Evolutionary conservation across 1,140 invertebrate species (phyloP).

Genomic region (Ips nitidus): DNA sequence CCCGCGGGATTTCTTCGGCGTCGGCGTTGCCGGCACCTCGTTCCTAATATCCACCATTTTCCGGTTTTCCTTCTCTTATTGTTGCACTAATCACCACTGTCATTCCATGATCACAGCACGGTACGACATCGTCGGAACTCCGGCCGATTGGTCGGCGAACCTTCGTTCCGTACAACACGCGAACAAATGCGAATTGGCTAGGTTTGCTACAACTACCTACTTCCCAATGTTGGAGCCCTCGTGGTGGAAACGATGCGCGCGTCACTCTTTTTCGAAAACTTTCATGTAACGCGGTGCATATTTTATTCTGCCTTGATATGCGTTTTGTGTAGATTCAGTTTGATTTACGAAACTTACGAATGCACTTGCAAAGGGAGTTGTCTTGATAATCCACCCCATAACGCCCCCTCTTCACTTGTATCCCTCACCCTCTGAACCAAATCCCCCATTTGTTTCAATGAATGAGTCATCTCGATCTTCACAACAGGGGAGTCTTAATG

Average conservation of each 20-base stretch:
- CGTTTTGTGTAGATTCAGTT: too few species aligned
- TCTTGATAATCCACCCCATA: too few species aligned
- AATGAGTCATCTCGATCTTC: too few species aligned
- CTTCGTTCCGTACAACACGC: conserved; percentile 5
- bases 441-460: too few species aligned
- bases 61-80: background rate
- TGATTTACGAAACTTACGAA: too few species aligned
- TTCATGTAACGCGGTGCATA: too few species aligned
- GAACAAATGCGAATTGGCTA: conserved; percentile 15
- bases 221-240: conserved; percentile 6
- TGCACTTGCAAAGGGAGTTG: too few species aligned
- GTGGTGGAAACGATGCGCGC: conserved; percentile 12
- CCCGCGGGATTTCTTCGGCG: conserved; percentile 48
- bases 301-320: too few species aligned
- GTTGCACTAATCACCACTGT: background rate
- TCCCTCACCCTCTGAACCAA: too few species aligned
- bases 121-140: background rate
- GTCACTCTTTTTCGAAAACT: background rate
- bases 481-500: too few species aligned
- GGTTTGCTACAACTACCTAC: conserved; percentile 1
- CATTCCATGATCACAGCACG: too few species aligned
- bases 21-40: conserved; percentile 40
- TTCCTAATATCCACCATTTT: conserved; percentile 50
- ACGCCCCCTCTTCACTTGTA: too few species aligned
- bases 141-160: background rate